These are phyloP conservation scores for Urocitellus parryii DNA, from an alignment of 2,113 vertebrate genomes.

Conservation along the genomic window DNA sequence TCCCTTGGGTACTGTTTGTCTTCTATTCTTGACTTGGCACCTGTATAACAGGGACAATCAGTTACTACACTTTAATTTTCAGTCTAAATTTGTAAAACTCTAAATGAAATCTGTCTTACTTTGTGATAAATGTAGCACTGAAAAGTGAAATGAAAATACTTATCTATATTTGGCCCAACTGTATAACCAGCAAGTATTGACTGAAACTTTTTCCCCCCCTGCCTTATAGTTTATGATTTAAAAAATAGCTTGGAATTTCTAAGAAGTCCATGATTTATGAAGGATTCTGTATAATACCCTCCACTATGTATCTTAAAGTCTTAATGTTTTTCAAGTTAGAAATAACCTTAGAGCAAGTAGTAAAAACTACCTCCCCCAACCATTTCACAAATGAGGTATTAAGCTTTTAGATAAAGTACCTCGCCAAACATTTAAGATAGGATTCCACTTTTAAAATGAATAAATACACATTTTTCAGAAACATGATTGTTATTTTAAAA, in stretches of 20 bases:
- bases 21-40: slow-evolving; percentile 72
- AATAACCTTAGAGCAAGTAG: not conserved
- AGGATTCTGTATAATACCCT: not conserved
- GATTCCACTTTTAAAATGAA: not conserved
- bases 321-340: not conserved
- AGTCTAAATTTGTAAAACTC: not conserved
- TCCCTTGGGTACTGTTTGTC: slow-evolving; percentile 19
- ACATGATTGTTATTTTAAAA: not conserved
- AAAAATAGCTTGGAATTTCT: not conserved
- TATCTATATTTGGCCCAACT: not conserved
- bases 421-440: slow-evolving; percentile 3
- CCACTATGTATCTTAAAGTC: not conserved
- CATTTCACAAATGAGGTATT: not conserved
- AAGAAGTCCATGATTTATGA: not conserved
- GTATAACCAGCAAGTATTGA: not conserved
- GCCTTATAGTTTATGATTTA: not conserved
- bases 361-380: not conserved
- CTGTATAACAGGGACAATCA: slow-evolving; percentile 41
- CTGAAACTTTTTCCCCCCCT: not conserved
- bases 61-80: slow-evolving; percentile 62
- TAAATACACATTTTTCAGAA: not conserved
- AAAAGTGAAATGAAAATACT: not conserved
- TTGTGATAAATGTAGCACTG: not conserved
- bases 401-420: slow-evolving; percentile 36
- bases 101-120: not conserved